phyloP scores from a whole-genome alignment of 2,113 vertebrate species.

The Silurus meridionalis region DNA sequence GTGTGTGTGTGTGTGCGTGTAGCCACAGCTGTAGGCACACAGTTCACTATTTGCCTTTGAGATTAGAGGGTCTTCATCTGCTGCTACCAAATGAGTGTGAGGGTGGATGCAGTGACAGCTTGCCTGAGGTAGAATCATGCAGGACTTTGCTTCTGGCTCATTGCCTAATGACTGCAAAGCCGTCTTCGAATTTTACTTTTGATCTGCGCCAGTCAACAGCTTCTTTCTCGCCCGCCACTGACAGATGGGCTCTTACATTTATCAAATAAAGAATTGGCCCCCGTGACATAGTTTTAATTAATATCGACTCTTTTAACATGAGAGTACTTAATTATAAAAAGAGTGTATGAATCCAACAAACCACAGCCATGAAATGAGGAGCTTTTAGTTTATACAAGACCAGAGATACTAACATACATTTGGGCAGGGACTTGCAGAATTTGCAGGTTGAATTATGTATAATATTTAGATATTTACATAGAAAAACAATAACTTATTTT shows the following conservation, averaged over 20 bases:
- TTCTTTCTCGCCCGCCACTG: conserved; percentile 48
- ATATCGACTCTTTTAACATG: conserved; percentile 60
- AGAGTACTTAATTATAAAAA: conserved; percentile 59
- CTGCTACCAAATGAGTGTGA: conserved; percentile 49
- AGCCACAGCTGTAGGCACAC: conserved; percentile 5
- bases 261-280: conserved; percentile 64
- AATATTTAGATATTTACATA: neutral
- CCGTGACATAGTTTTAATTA: conserved; percentile 56
- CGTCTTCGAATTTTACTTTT: conserved; percentile 62
- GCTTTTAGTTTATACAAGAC: conserved; percentile 8
- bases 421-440: neutral
- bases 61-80: conserved; percentile 56
- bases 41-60: conserved; percentile 55
- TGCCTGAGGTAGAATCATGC: conserved; percentile 54
- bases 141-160: conserved; percentile 54
- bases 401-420: neutral
- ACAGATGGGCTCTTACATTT: conserved; percentile 60
- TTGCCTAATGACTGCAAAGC: conserved; percentile 60
- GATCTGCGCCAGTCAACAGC: conserved; percentile 59
- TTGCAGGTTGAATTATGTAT: neutral
- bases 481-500: neutral
- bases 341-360: conserved; percentile 42
- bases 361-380: conserved; percentile 42
- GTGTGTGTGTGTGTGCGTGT: conserved; percentile 31
- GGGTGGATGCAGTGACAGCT: conserved; percentile 53